These are phyloP conservation scores for Spea bombifrons DNA, from an alignment of 2,113 vertebrate species.

Conservation along the genomic window DNA sequence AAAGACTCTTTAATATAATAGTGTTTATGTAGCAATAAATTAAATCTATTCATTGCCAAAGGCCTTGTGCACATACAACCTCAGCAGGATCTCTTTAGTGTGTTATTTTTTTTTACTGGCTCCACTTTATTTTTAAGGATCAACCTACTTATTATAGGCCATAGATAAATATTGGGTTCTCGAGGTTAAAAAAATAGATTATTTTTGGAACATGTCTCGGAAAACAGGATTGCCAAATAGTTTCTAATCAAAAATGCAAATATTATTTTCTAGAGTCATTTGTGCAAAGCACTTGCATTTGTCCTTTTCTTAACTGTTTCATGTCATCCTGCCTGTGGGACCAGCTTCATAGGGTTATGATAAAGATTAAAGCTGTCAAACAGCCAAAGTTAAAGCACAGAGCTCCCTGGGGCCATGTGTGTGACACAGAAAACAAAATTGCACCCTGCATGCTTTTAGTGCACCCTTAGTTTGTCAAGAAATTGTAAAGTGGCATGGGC, in stretches of 20 bases:
- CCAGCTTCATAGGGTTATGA: too few relatives aligned
- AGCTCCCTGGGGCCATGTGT: too few relatives aligned
- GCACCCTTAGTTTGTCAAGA: too few relatives aligned
- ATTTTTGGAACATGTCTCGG: background rate
- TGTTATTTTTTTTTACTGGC: background rate
- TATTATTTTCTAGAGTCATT: slow-evolving; percentile 3
- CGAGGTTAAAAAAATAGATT: background rate
- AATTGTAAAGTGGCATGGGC: too few relatives aligned
- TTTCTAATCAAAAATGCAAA: slow-evolving; percentile 9
- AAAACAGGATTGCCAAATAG: background rate
- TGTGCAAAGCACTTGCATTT: background rate
- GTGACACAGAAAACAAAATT: too few relatives aligned
- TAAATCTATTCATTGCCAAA: background rate
- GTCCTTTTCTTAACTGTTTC: slow-evolving; percentile 6
- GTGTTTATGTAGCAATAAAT: slow-evolving; percentile 29
- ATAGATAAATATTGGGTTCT: slow-evolving; percentile 2
- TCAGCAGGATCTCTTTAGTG: background rate
- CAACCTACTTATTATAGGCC: background rate
- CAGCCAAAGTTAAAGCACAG: too few relatives aligned
- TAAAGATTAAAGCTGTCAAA: too few relatives aligned
- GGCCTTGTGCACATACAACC: background rate
- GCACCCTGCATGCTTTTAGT: too few relatives aligned
- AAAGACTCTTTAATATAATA: slow-evolving; percentile 16
- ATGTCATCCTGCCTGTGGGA: background rate
- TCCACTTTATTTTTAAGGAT: background rate